A percentile compares a stretch with the other conserved stretches of the same genome.
phyloP scores from a whole-genome alignment of 2,888 invertebrate genomes.

The Xanthorhoe designata region DNA sequence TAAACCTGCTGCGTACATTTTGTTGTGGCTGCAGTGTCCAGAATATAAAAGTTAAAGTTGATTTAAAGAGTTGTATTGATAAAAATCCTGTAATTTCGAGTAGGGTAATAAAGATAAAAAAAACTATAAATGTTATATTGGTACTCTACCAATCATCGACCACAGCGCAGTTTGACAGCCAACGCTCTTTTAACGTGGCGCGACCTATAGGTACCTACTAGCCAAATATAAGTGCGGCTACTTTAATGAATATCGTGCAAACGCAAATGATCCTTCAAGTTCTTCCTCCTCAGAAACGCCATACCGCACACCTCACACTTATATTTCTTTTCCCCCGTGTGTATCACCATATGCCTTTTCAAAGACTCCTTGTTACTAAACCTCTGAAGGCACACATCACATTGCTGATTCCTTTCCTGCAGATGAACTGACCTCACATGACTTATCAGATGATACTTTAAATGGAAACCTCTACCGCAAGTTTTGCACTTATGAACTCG shows the following conservation, averaged over 20 bases:
- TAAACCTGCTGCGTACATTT: too few species aligned
- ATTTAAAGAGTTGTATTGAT: too few species aligned
- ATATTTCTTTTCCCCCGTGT: conserved; percentile 84
- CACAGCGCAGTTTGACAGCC: too few species aligned
- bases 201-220: too few species aligned
- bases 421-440: conserved; percentile 77
- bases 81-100: too few species aligned
- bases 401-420: conserved; percentile 81
- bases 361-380: conserved; percentile 84
- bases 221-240: too few species aligned
- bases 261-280: conserved; percentile 76
- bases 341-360: conserved; percentile 84
- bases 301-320: conserved; percentile 83
- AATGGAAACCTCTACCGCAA: conserved; percentile 74
- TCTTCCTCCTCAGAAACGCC: conserved; percentile 77
- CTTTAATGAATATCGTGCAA: conserved; percentile 68
- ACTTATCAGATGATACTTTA: conserved; percentile 77
- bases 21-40: too few species aligned
- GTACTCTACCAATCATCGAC: too few species aligned
- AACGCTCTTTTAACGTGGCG: too few species aligned
- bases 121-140: too few species aligned
- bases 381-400: conserved; percentile 81
- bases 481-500: conserved; percentile 78
- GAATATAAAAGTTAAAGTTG: too few species aligned
- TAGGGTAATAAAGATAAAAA: too few species aligned